Evolutionary conservation across 2,888 invertebrate species (phyloP).

Genomic region (Drosophila imparisetae): DNA sequence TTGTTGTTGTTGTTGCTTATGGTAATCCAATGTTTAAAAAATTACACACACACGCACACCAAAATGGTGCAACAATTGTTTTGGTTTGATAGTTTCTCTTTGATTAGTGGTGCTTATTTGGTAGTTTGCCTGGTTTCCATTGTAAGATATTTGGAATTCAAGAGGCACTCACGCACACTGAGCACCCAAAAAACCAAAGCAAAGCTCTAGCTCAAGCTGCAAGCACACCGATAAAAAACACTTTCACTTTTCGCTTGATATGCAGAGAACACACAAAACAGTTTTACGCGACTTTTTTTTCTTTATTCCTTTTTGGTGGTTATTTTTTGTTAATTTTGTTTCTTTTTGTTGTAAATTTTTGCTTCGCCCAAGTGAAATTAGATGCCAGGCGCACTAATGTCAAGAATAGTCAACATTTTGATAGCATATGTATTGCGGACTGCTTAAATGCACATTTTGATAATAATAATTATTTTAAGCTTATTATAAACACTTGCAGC

Average conservation of each 20-base stretch:
- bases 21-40: slow-evolving; percentile 44
- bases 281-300: slow-evolving; percentile 46
- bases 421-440: slow-evolving; percentile 18
- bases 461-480: not conserved
- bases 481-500: slow-evolving; percentile 11
- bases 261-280: slow-evolving; percentile 77
- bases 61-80: slow-evolving; percentile 32
- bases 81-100: slow-evolving; percentile 63
- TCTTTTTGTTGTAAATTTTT: not conserved
- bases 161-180: slow-evolving; percentile 69
- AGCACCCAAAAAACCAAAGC: slow-evolving; percentile 35
- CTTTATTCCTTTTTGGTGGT: slow-evolving; percentile 6
- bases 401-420: slow-evolving; percentile 70
- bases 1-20: slow-evolving; percentile 11
- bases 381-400: slow-evolving; percentile 57
- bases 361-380: slow-evolving; percentile 29
- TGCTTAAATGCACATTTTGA: slow-evolving; percentile 8
- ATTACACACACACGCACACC: slow-evolving; percentile 26
- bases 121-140: slow-evolving; percentile 70
- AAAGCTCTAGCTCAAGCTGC: slow-evolving; percentile 22
- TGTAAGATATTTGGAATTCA: slow-evolving; percentile 73
- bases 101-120: slow-evolving; percentile 54
- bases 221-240: slow-evolving; percentile 48
- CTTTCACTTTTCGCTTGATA: slow-evolving; percentile 79
- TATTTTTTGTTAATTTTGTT: slow-evolving; percentile 6